phyloP scores from a whole-genome alignment of 2,888 invertebrate genomes.

The Aleiodes alternator region DNA sequence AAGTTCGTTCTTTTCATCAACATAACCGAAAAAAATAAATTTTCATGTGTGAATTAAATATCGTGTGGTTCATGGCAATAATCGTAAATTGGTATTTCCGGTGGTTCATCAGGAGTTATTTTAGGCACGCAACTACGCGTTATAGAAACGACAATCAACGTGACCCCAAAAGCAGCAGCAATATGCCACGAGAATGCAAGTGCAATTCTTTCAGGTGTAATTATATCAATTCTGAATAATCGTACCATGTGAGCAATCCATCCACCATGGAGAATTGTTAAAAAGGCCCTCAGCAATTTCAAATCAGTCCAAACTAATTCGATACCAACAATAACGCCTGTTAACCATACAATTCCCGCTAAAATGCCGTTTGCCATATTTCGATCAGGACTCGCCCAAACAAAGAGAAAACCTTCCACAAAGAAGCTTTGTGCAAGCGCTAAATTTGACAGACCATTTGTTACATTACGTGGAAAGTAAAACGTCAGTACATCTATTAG shows the following conservation, averaged over 20 bases:
- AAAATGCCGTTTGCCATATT: conserved; percentile 59
- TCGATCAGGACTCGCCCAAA: conserved; percentile 59
- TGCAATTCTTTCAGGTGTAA: conserved; percentile 55
- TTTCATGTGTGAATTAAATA: conserved; percentile 42
- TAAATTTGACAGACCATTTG: conserved; percentile 70
- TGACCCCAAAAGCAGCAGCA: conserved; percentile 66
- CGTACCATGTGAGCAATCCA: conserved; percentile 70
- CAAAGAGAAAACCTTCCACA: conserved; percentile 72
- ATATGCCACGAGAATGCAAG: conserved; percentile 69
- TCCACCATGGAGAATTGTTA: conserved; percentile 67
- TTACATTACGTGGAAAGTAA: conserved; percentile 71
- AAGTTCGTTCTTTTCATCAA: too few relatives aligned
- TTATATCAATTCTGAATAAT: conserved; percentile 54
- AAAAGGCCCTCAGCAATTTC: conserved; percentile 64
- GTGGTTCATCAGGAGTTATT: conserved; percentile 62
- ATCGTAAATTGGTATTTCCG: conserved; percentile 69
- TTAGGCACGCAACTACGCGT: conserved; percentile 65
- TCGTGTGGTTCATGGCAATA: conserved; percentile 61
- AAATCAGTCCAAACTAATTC: conserved; percentile 70
- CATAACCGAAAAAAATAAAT: not conserved
- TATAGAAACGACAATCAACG: conserved; percentile 64
- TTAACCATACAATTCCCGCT: conserved; percentile 65
- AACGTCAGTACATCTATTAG: conserved; percentile 73
- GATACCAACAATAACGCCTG: conserved; percentile 61
- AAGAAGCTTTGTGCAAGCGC: conserved; percentile 72